A percentile compares a stretch with the other conserved stretches of the same genome.
Evolutionary conservation across 2,113 vertebrate genomes (phyloP).

Genomic region (Xiphophorus maculatus): DNA sequence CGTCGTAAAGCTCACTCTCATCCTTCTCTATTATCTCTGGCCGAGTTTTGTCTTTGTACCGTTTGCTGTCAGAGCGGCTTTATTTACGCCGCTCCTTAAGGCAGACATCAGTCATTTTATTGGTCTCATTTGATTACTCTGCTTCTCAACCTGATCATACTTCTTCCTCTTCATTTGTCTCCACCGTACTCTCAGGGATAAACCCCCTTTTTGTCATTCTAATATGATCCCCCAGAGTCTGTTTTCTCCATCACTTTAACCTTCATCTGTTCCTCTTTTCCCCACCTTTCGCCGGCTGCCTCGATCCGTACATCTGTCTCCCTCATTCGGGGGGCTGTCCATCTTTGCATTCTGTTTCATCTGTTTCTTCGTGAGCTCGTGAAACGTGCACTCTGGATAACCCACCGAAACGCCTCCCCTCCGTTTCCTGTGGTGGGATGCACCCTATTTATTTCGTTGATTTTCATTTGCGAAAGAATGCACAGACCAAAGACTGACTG

Average conservation of each 20-base stretch:
- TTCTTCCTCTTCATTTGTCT: not conserved
- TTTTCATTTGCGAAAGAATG: slow-evolving; percentile 64
- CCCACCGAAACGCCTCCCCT: slow-evolving; percentile 64
- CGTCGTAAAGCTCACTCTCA: not conserved
- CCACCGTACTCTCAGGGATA: not conserved
- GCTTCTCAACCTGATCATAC: not conserved
- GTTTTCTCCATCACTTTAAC: slow-evolving; percentile 16
- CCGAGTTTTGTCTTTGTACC: not conserved
- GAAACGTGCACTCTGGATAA: slow-evolving; percentile 82
- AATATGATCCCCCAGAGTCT: not conserved
- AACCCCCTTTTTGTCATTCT: not conserved
- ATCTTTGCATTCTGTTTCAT: slow-evolving; percentile 46
- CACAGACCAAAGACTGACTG: slow-evolving; percentile 70
- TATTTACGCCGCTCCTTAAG: not conserved
- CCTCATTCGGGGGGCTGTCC: slow-evolving; percentile 7
- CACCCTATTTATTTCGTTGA: slow-evolving; percentile 79
- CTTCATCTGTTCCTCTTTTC: slow-evolving; percentile 24
- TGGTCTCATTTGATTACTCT: not conserved
- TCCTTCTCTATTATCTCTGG: not conserved
- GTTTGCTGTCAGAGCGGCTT: not conserved
- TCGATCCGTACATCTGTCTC: slow-evolving; percentile 29
- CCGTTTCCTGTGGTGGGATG: slow-evolving; percentile 74
- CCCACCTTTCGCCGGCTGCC: slow-evolving; percentile 18
- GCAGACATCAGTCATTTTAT: not conserved
- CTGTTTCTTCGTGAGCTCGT: slow-evolving; percentile 75